A percentile compares a stretch with the other conserved stretches of the same genome.
Evolutionary conservation across 2,113 vertebrate genomes (phyloP).

Genomic region (Monarcha castaneiventris): DNA sequence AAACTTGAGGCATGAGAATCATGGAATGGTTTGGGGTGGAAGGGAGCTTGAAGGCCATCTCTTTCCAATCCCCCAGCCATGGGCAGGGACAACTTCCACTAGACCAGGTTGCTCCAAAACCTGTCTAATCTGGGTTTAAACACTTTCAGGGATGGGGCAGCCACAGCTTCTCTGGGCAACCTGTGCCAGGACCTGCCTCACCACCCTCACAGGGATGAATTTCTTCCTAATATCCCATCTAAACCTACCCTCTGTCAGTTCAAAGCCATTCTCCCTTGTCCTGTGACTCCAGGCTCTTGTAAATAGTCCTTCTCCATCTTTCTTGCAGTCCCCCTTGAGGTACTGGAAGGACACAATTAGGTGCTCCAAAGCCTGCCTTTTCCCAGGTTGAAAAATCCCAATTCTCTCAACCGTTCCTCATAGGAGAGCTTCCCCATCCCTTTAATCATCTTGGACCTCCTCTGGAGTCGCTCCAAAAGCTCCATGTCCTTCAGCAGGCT

Average conservation of each 20-base stretch:
- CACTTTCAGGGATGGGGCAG: neutral
- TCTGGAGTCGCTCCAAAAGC: neutral
- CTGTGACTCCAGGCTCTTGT: neutral
- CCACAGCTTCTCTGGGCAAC: neutral
- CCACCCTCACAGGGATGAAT: neutral
- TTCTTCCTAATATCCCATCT: neutral
- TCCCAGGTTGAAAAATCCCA: neutral
- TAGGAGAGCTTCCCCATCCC: neutral
- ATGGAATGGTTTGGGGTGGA: neutral
- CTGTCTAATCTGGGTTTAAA: fast-evolving
- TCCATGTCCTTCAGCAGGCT: neutral
- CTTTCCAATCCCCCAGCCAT: neutral
- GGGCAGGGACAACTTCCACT: neutral
- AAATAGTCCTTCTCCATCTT: neutral
- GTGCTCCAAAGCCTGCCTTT: neutral
- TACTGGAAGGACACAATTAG: neutral
- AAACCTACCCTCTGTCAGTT: neutral
- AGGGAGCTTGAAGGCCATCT: neutral
- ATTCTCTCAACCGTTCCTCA: neutral
- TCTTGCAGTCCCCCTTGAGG: neutral
- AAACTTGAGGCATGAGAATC: neutral
- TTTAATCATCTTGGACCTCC: neutral
- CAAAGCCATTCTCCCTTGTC: neutral
- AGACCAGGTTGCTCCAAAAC: fast-evolving
- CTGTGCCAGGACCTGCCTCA: neutral